phyloP scores from a whole-genome alignment of 2,113 vertebrate genomes.

The Zosterops hypoxanthus region DNA sequence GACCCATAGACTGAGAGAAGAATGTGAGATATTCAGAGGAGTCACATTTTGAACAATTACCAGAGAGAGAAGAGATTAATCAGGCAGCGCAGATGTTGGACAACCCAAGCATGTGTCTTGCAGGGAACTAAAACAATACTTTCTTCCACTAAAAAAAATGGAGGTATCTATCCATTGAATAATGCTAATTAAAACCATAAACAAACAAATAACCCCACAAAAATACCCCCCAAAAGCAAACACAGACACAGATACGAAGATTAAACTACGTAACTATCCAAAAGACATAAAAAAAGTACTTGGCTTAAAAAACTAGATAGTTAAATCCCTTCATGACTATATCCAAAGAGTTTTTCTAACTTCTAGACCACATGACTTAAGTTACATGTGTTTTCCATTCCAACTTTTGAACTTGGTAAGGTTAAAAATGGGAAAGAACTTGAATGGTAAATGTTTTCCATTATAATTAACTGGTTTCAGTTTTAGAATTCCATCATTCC shows the following conservation, averaged over 20 bases:
- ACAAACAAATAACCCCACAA: not conserved
- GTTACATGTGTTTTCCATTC: not conserved
- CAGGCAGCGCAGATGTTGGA: not conserved
- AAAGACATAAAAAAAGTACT: not conserved
- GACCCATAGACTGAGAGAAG: not conserved
- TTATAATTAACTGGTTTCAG: not conserved
- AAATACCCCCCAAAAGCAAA: not conserved
- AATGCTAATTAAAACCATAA: not conserved
- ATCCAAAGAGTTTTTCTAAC: not conserved
- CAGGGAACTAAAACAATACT: not conserved
- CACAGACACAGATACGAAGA: not conserved
- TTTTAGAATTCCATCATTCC: not conserved
- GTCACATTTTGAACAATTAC: not conserved
- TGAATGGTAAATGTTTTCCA: not conserved
- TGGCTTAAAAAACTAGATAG: not conserved
- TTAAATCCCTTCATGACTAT: not conserved
- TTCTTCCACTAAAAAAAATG: not conserved
- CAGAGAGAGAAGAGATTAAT: not conserved
- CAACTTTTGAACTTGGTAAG: not conserved
- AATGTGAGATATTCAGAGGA: not conserved
- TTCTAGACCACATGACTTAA: not conserved
- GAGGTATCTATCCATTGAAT: not conserved
- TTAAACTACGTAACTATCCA: not conserved
- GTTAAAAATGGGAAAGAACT: not conserved
- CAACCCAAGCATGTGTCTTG: not conserved